These are phyloP conservation scores for Chrysogorgia sp. DNA, from an alignment of 92 coral and sea anemone species.

Conservation along the genomic window DNA sequence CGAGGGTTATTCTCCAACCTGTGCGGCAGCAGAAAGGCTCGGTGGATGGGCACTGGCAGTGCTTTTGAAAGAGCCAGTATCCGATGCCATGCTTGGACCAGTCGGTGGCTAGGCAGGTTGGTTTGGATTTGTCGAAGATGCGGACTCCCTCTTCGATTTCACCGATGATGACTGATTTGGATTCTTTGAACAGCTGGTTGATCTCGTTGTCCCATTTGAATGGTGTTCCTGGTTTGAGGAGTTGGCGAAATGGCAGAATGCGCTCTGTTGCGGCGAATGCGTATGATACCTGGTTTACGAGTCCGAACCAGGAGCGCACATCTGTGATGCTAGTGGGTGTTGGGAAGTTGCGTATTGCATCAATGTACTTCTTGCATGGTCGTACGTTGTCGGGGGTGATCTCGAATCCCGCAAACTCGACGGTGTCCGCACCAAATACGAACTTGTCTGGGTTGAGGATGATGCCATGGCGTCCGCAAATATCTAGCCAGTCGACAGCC, in stretches of 20 bases:
- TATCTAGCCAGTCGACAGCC: constrained; percentile 32
- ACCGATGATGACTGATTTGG: constrained; percentile 55
- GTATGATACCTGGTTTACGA: no score
- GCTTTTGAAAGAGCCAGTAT: constrained; percentile 6
- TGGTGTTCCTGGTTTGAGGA: constrained; percentile 38
- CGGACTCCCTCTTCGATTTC: constrained; percentile 48
- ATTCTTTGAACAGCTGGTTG: constrained; percentile 55
- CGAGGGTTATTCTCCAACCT: constrained; percentile 69
- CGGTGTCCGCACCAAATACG: constrained; percentile 49
- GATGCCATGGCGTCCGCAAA: constrained; percentile 25
- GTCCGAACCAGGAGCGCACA: no score
- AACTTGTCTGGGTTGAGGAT: no score
- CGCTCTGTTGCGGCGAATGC: constrained; percentile 56
- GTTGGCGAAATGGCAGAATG: constrained; percentile 38
- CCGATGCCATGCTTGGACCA: constrained; percentile 53
- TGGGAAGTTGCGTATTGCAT: constrained; percentile 55
- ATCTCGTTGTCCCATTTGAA: constrained; percentile 49
- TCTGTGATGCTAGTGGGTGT: constrained; percentile 59
- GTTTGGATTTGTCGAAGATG: constrained; percentile 64
- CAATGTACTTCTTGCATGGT: constrained; percentile 49
- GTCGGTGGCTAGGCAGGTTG: constrained; percentile 64
- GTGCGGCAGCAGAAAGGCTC: constrained; percentile 61
- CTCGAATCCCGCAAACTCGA: constrained; percentile 50
- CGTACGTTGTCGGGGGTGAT: constrained; percentile 44
- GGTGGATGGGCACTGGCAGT: constrained; percentile 51